Evolutionary conservation across 1,140 invertebrate genomes (phyloP).

Genomic region (Cotesia typhae): DNA sequence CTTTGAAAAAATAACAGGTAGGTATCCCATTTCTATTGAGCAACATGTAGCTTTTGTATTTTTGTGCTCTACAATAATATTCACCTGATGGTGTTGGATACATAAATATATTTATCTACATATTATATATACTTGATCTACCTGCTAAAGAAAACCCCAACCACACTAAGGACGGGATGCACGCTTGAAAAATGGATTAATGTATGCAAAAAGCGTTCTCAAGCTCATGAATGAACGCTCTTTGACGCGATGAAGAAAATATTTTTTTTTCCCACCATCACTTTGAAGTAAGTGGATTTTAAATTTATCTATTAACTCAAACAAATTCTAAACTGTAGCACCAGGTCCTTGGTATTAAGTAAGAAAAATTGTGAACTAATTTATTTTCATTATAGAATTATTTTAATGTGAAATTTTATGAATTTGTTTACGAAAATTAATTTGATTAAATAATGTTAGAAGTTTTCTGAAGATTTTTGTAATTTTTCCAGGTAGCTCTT

Average conservation of each 20-base stretch:
- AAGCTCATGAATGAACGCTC: constrained; percentile 12
- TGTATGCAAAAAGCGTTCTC: constrained; percentile 59
- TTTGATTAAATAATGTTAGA: too few relatives aligned
- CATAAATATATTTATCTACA: background rate
- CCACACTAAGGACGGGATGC: background rate
- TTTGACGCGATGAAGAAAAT: background rate
- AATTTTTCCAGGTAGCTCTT: too few relatives aligned
- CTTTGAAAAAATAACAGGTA: constrained; percentile 58
- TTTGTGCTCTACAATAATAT: too few relatives aligned
- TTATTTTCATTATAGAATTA: too few relatives aligned
- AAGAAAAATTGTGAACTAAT: too few relatives aligned
- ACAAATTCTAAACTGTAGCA: too few relatives aligned
- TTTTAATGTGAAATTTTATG: too few relatives aligned
- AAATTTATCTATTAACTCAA: too few relatives aligned
- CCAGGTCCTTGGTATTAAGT: too few relatives aligned
- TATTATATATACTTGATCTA: constrained; percentile 39
- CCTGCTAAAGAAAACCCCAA: constrained; percentile 16
- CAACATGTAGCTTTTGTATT: constrained; percentile 50
- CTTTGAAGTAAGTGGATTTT: constrained; percentile 51
- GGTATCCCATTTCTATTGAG: constrained; percentile 60
- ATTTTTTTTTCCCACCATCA: constrained; percentile 53
- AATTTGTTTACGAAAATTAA: too few relatives aligned
- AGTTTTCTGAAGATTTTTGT: too few relatives aligned
- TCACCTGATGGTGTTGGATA: background rate
- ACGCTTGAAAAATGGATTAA: constrained; percentile 57